Evolutionary conservation across 2,797 vertebrate species (phyloP).

Genomic region (Muscicapa striata): DNA sequence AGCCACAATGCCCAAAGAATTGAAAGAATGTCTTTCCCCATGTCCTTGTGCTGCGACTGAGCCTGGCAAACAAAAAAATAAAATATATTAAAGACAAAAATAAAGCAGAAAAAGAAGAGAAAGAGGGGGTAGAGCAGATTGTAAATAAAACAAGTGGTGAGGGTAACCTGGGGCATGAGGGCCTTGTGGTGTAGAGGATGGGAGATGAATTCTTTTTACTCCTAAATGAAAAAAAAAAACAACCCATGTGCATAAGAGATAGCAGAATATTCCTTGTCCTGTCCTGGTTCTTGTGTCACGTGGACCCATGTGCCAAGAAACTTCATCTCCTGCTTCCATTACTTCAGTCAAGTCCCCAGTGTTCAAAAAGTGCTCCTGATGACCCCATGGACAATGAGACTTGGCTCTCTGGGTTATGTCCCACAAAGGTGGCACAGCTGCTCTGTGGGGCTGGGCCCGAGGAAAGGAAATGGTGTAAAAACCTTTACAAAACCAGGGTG

Average conservation of each 20-base stretch:
- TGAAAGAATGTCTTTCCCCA: constrained; percentile 77
- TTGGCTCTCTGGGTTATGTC: not conserved
- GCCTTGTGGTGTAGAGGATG: not conserved
- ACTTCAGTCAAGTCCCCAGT: not conserved
- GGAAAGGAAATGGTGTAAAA: not conserved
- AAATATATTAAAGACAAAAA: not conserved
- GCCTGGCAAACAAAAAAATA: constrained; percentile 68
- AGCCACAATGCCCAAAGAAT: constrained; percentile 74
- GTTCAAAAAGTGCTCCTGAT: not conserved
- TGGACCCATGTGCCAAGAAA: not conserved
- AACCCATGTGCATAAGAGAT: not conserved
- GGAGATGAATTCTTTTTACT: not conserved
- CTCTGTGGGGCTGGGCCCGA: not conserved
- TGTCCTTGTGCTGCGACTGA: constrained; percentile 77
- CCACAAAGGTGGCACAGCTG: not conserved
- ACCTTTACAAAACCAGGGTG: not conserved
- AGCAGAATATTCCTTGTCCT: not conserved
- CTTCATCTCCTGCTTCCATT: not conserved
- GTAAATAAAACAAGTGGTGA: constrained; percentile 22
- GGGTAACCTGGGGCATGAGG: not conserved
- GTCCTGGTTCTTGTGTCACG: not conserved
- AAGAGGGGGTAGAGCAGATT: not conserved
- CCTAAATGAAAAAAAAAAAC: not conserved
- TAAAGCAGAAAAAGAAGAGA: not conserved
- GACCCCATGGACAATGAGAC: not conserved